These are phyloP conservation scores for Dromas ardeola DNA, from an alignment of 2,113 vertebrate species.

Conservation along the genomic window DNA sequence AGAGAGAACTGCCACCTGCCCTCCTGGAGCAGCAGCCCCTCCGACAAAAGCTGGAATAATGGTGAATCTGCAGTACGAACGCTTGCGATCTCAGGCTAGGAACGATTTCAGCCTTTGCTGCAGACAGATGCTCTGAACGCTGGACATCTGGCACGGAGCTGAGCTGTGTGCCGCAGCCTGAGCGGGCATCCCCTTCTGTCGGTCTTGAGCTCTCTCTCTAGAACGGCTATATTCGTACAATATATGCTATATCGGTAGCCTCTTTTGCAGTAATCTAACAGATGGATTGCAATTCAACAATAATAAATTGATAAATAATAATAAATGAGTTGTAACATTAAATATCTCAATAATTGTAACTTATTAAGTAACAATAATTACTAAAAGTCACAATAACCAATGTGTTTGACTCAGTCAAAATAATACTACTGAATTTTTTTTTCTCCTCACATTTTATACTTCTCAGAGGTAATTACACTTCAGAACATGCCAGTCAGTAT, in stretches of 20 bases:
- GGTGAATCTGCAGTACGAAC: neutral
- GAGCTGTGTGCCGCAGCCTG: neutral
- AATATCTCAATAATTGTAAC: neutral
- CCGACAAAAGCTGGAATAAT: neutral
- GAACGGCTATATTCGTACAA: neutral
- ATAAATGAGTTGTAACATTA: neutral
- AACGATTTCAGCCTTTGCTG: neutral
- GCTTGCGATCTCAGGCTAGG: neutral
- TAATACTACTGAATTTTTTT: neutral
- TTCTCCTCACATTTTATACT: neutral
- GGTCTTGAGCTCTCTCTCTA: neutral
- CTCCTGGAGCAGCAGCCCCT: neutral
- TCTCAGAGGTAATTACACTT: neutral
- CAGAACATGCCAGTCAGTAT: rapidly evolving
- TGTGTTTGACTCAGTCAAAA: neutral
- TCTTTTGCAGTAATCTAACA: neutral
- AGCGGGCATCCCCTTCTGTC: neutral
- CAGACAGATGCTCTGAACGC: neutral
- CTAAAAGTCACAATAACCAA: neutral
- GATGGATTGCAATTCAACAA: neutral
- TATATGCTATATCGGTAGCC: neutral
- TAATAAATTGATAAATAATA: neutral
- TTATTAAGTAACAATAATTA: neutral
- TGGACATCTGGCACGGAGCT: neutral
- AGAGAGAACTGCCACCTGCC: neutral